Evolutionary conservation across 2,797 vertebrate species (phyloP).

Genomic region (Tangara arthus): DNA sequence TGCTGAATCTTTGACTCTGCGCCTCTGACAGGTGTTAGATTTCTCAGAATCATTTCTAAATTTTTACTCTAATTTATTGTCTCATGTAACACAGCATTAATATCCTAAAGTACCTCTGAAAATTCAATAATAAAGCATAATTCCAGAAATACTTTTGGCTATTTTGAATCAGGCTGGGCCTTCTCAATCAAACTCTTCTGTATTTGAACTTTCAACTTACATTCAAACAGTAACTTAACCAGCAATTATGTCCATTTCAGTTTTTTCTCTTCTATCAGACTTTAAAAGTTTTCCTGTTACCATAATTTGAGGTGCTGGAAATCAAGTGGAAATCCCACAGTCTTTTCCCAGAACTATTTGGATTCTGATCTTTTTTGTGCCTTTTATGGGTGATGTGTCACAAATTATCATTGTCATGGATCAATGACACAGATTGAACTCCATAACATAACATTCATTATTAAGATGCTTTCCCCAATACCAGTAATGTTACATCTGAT

Average conservation of each 20-base stretch:
- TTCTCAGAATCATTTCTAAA: background rate
- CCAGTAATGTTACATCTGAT: background rate
- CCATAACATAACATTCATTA: background rate
- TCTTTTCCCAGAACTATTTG: background rate
- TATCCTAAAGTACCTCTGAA: constrained; percentile 25
- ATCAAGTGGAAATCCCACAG: background rate
- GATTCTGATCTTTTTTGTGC: background rate
- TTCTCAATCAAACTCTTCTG: constrained; percentile 13
- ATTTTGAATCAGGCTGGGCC: constrained; percentile 2
- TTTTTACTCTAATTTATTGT: background rate
- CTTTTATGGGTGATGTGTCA: background rate
- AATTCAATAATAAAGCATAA: constrained; percentile 46
- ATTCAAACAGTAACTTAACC: background rate
- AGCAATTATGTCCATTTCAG: background rate
- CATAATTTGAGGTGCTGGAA: background rate
- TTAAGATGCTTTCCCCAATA: background rate
- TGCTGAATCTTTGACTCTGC: background rate
- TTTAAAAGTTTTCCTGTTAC: background rate
- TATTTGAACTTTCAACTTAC: background rate
- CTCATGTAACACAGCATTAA: background rate
- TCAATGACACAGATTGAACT: background rate
- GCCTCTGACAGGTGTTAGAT: background rate
- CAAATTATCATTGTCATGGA: background rate
- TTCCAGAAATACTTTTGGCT: constrained; percentile 16
- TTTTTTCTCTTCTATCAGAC: background rate